These are phyloP conservation scores for Larimichthys polyactis DNA, from an alignment of 2,113 vertebrate species.

Conservation along the genomic window DNA sequence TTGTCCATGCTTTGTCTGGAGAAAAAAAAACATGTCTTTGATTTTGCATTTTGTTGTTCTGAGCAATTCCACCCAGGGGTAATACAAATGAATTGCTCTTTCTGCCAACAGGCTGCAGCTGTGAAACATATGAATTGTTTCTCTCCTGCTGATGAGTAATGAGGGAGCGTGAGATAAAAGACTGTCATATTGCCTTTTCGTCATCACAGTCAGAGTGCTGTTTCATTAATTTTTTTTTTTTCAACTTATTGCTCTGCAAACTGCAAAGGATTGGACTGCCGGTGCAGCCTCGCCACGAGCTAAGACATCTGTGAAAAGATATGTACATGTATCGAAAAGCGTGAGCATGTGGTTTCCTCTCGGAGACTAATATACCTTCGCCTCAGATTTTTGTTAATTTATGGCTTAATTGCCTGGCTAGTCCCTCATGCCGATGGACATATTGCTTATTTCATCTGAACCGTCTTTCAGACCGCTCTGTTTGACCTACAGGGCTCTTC, in stretches of 20 bases:
- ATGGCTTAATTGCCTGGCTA: conserved; percentile 72
- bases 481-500: conserved; percentile 77
- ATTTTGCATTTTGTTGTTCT: conserved; percentile 66
- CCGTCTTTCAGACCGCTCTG: conserved; percentile 64
- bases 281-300: conserved; percentile 36
- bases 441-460: conserved; percentile 78
- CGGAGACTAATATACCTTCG: conserved; percentile 47
- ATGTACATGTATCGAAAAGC: not conserved
- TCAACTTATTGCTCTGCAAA: conserved; percentile 35
- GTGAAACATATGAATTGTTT: conserved; percentile 79
- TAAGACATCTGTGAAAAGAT: conserved; percentile 22
- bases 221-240: conserved; percentile 67
- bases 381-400: conserved; percentile 74
- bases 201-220: conserved; percentile 63
- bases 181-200: conserved; percentile 69
- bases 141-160: conserved; percentile 81
- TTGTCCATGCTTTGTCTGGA: conserved; percentile 39
- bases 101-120: conserved; percentile 79
- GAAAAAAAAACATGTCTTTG: conserved; percentile 47
- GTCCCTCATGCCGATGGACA: conserved; percentile 62
- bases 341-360: conserved; percentile 36
- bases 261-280: conserved; percentile 13
- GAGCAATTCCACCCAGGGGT: conserved; percentile 71
- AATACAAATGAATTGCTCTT: conserved; percentile 72
- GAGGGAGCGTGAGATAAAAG: conserved; percentile 77